Conservation (phyloP, 2,888 invertebrate genomes). For the Scaptomyza reducta region DNA sequence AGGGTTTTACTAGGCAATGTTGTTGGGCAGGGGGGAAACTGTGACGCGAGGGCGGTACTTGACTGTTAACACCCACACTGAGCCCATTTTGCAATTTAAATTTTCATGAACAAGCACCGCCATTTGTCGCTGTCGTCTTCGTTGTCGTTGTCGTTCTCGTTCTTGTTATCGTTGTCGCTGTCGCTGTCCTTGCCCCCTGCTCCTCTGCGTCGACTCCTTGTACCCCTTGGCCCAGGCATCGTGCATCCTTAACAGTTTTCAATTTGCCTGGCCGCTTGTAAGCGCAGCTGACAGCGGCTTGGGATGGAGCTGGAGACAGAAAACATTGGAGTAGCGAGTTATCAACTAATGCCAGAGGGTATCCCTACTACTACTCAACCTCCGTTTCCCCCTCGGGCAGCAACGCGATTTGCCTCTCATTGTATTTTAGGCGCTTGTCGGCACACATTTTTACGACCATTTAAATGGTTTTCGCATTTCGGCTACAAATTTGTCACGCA, state of each 20-base stretch:
- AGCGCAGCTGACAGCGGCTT: conserved; percentile 75
- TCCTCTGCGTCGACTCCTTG: conserved; percentile 12
- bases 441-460: conserved; percentile 75
- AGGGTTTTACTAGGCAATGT: conserved; percentile 33
- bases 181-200: conserved; percentile 17
- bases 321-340: conserved; percentile 34
- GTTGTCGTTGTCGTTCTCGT: conserved; percentile 30
- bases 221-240: conserved; percentile 1
- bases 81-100: conserved; percentile 78
- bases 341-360: conserved; percentile 53
- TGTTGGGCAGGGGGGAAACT: background rate
- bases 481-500: conserved; percentile 63
- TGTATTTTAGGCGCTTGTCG: conserved; percentile 69
- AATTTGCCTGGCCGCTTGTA: conserved; percentile 76
- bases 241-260: conserved; percentile 74
- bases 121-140: conserved; percentile 74
- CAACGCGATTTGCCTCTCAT: conserved; percentile 60
- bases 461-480: conserved; percentile 74
- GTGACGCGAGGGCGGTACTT: conserved; percentile 1
- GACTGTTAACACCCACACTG: conserved; percentile 58
- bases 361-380: background rate
- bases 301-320: conserved; percentile 22
- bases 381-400: background rate
- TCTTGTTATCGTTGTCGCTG: conserved; percentile 14
- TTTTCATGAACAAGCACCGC: conserved; percentile 78